Evolutionary conservation across 2,888 invertebrate genomes (phyloP), one percentile per base, ranked within the genome.

Genomic region (Drosophila meridionalis): DNA sequence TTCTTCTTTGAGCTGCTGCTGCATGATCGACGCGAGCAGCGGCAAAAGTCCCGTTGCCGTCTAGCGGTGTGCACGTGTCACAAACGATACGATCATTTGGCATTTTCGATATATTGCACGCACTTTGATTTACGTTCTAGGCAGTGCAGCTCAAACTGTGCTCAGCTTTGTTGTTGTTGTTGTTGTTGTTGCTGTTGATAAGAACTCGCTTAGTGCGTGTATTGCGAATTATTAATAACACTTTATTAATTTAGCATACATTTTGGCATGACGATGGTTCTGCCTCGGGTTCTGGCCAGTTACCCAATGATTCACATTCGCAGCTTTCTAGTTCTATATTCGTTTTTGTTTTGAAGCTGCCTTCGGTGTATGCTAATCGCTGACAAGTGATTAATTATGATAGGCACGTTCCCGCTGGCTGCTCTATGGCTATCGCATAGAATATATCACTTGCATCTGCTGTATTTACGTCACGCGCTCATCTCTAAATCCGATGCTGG

Each of bases 61-160:
- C 48, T 77, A 76, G 70, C 76, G 80, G 53, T 77, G 80, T 11
- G 66, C 48, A 50, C 71, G 53, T 60, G 40, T 34, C 43, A 12
- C 14, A 14, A 28, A 55, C 69, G 42, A 59, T 69, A 55, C 12
- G 32, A 28, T 50, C 26, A 40, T 7, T 9, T 9, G 30, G 2
- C 12, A 30, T 48, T 60, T 50, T 40, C 48, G 40, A 40, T 40
- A 40, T 30, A 20, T 12, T 2, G 1, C 8, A 36, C 38, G 32
- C 9, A 4, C 26, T 53, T 26, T 14, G 20, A 26, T 47, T 59
- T 36, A 36, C 58, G n/a, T 36, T 36, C 43, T 26, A 45, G 32
- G 8, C 30, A 32, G 5, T 28, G 28, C n/a, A 43, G 9, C 1
- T 6, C n/a, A 8, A 20, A 20, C 20, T 20, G 20, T 0, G n/a